phyloP scores from a whole-genome alignment of 1,140 invertebrate species.

The Drosophila yakuba region DNA sequence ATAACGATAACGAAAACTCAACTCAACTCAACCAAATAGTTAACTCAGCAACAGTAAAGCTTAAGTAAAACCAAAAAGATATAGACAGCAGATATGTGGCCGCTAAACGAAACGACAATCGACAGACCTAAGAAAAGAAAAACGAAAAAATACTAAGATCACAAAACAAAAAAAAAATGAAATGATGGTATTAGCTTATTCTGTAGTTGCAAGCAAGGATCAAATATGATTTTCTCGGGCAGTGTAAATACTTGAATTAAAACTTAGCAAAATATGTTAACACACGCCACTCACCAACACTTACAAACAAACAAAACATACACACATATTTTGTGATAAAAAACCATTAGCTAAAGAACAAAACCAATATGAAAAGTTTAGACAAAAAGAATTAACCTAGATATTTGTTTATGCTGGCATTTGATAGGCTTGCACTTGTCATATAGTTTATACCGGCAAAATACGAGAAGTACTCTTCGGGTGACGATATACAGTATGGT shows the following conservation, averaged over 20 bases:
- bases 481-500: slow-evolving; percentile 6
- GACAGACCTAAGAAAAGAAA: slow-evolving; percentile 41
- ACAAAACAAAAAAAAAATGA: neutral
- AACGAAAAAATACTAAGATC: neutral
- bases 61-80: slow-evolving; percentile 5
- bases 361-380: slow-evolving; percentile 24
- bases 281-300: slow-evolving; percentile 7
- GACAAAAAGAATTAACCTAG: slow-evolving; percentile 21
- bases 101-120: slow-evolving; percentile 53
- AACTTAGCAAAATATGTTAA: slow-evolving; percentile 38
- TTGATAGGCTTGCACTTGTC: slow-evolving; percentile 58
- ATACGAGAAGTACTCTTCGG: neutral
- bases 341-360: slow-evolving; percentile 26
- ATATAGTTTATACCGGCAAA: slow-evolving; percentile 29
- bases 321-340: slow-evolving; percentile 43
- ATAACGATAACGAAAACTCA: slow-evolving; percentile 4
- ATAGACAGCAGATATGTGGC: slow-evolving; percentile 19
- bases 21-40: slow-evolving; percentile 28
- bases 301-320: slow-evolving; percentile 11
- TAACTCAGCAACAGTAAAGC: slow-evolving; percentile 23
- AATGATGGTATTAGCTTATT: slow-evolving; percentile 1
- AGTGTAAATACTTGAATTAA: slow-evolving; percentile 35
- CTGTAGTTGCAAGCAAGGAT: slow-evolving; percentile 28
- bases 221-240: slow-evolving; percentile 18
- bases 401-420: slow-evolving; percentile 57